These are phyloP conservation scores for Hypercompe scribonia DNA, from an alignment of 2,888 invertebrate genomes.

Conservation along the genomic window DNA sequence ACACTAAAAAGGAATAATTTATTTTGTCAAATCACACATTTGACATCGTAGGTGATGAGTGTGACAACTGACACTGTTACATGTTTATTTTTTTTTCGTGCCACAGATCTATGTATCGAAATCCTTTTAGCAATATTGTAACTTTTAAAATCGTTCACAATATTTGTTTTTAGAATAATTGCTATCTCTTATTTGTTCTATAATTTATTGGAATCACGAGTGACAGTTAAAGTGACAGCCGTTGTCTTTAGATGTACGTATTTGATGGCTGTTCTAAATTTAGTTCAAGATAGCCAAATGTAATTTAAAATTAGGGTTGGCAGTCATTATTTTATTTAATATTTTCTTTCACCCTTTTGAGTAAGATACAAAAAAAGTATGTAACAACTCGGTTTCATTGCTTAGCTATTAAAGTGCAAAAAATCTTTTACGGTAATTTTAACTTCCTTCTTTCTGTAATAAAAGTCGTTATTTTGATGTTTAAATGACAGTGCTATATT, in stretches of 20 bases:
- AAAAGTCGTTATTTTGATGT: too few species aligned
- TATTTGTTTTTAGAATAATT: constrained; percentile 4
- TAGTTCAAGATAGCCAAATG: not conserved
- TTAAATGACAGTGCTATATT: too few species aligned
- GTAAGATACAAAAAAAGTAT: too few species aligned
- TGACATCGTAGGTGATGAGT: not conserved
- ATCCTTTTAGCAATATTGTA: constrained; percentile 11
- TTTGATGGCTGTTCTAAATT: constrained; percentile 1
- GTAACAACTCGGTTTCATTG: too few species aligned
- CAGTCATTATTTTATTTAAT: not conserved
- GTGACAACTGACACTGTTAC: too few species aligned
- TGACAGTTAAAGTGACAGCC: constrained; percentile 6
- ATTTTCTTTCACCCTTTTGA: too few species aligned
- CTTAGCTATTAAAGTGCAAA: too few species aligned
- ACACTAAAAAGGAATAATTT: not conserved
- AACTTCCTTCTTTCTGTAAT: too few species aligned
- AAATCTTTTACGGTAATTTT: too few species aligned
- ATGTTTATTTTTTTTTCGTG: too few species aligned
- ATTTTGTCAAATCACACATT: not conserved
- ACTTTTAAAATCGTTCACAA: not conserved
- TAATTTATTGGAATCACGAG: not conserved
- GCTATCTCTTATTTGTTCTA: constrained; percentile 5
- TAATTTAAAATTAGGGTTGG: not conserved
- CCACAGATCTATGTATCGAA: not conserved
- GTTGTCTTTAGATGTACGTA: constrained; percentile 1